phyloP scores from a whole-genome alignment of 2,888 invertebrate genomes.

The Blera fallax region DNA sequence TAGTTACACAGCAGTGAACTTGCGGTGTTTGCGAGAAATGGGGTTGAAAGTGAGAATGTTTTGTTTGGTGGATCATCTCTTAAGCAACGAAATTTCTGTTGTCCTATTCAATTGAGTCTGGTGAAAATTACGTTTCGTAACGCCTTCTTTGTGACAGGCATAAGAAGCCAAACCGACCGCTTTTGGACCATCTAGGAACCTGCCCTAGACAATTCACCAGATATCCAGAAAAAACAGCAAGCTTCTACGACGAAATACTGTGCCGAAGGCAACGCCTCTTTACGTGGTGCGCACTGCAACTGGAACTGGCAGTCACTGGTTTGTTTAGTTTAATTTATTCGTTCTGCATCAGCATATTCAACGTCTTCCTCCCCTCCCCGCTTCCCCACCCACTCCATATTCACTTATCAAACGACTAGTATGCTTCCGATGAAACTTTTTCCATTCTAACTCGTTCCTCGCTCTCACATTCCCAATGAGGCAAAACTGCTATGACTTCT shows the following conservation, averaged over 20 bases:
- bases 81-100: conserved; percentile 38
- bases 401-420: too few species aligned
- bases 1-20: not conserved
- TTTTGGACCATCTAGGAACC: conserved; percentile 81
- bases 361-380: not conserved
- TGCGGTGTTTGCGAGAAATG: conserved; percentile 1
- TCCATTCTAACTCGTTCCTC: not conserved
- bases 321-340: conserved; percentile 8
- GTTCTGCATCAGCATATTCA: not conserved
- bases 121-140: conserved; percentile 43
- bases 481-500: conserved; percentile 7
- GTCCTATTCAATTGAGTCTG: conserved; percentile 51
- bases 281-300: not conserved
- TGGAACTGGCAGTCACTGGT: not conserved
- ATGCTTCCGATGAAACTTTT: too few species aligned
- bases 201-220: conserved; percentile 80
- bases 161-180: conserved; percentile 13
- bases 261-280: conserved; percentile 27
- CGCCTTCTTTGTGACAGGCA: conserved; percentile 30
- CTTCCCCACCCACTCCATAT: too few species aligned
- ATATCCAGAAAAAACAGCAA: conserved; percentile 75
- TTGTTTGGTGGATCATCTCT: not conserved
- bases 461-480: not conserved
- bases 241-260: conserved; percentile 28
- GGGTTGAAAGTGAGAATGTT: conserved; percentile 50